Evolutionary conservation across 2,797 vertebrate species (phyloP).

Genomic region (Ctenochaetus hawaiiensis): DNA sequence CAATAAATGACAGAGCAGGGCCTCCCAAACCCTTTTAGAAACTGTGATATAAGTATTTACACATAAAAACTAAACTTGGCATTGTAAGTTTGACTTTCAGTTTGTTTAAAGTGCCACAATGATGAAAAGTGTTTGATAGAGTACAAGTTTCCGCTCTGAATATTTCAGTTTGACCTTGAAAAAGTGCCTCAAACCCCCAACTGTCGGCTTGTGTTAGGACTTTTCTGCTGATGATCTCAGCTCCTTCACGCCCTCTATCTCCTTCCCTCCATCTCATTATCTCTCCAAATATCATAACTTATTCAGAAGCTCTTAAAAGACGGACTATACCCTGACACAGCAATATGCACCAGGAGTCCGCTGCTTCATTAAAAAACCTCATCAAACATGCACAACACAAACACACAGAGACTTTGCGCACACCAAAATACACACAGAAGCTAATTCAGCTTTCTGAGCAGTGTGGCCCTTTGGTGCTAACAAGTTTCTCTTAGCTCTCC

Average conservation of each 20-base stretch:
- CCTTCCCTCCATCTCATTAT: constrained; percentile 81
- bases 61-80: background rate
- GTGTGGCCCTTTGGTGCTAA: constrained; percentile 60
- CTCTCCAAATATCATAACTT: constrained; percentile 86
- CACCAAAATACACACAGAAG: constrained; percentile 26
- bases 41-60: background rate
- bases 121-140: constrained; percentile 1
- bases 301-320: constrained; percentile 84
- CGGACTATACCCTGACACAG: constrained; percentile 81
- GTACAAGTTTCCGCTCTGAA: constrained; percentile 29
- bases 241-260: constrained; percentile 66
- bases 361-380: constrained; percentile 83
- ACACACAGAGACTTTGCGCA: constrained; percentile 49
- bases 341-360: constrained; percentile 73
- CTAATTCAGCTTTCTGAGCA: constrained; percentile 67
- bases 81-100: background rate
- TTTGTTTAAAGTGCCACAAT: background rate
- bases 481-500: constrained; percentile 56
- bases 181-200: constrained; percentile 51
- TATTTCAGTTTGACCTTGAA: constrained; percentile 70
- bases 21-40: background rate
- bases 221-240: constrained; percentile 78
- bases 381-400: constrained; percentile 79
- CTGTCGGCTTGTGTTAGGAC: constrained; percentile 71
- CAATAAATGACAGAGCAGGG: background rate